Conservation (phyloP, 2,113 vertebrate species). For the Plecturocebus donacophilus region DNA sequence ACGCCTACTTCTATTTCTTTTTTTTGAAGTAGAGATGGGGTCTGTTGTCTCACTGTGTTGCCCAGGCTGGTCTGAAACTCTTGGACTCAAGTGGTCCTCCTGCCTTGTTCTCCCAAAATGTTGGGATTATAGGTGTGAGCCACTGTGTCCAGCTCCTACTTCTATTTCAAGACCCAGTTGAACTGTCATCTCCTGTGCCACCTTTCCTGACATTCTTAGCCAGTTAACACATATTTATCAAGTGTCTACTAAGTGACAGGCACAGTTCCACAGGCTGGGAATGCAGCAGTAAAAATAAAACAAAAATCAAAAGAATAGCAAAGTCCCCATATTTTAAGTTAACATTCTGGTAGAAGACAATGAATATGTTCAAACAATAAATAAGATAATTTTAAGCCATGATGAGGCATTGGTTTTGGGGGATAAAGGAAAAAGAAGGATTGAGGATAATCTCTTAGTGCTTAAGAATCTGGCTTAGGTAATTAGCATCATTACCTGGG, state of each 20-base stretch:
- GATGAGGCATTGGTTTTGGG: background rate
- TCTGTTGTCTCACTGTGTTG: no score
- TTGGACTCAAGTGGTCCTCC: no score
- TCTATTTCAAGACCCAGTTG: background rate
- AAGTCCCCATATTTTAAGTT: background rate
- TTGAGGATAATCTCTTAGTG: background rate
- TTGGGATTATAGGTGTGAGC: no score
- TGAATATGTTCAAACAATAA: background rate
- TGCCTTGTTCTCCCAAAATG: no score
- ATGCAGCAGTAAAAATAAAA: background rate
- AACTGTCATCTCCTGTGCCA: background rate
- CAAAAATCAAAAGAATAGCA: background rate
- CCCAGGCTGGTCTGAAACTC: no score
- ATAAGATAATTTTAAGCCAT: background rate
- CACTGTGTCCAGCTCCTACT: background rate
- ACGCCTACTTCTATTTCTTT: background rate
- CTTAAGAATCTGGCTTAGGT: background rate
- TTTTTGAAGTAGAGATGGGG: no score
- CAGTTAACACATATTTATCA: background rate
- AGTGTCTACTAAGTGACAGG: background rate
- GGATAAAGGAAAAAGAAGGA: background rate
- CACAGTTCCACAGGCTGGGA: background rate
- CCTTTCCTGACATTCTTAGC: constrained; percentile 13
- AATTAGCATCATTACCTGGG: background rate
- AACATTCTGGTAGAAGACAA: background rate